Conservation (phyloP, 1,140 invertebrate species). For the Drosophila malerkotliana region DNA sequence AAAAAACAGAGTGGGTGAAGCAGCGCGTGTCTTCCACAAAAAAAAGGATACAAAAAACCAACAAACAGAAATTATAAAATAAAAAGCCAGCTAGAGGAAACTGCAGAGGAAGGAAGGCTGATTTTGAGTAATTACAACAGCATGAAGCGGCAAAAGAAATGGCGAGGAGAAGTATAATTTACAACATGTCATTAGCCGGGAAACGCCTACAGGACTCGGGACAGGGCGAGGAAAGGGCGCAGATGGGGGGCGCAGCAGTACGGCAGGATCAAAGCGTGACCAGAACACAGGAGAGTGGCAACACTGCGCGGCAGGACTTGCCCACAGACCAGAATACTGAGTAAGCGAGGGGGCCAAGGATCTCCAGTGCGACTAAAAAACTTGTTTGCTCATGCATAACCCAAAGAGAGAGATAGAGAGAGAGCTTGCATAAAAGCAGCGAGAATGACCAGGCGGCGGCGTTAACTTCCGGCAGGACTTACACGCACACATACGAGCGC, state of each 20-base stretch:
- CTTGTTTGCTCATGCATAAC: conserved; percentile 68
- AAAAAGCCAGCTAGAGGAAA: conserved; percentile 11
- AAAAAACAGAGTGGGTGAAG: too few relatives aligned
- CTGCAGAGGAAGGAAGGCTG: conserved; percentile 48
- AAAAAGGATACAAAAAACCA: conserved; percentile 15
- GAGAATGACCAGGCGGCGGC: conserved; percentile 76
- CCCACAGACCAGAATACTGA: not conserved
- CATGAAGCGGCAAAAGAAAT: conserved; percentile 25
- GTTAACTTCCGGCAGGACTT: conserved; percentile 79
- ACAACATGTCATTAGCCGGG: conserved; percentile 79
- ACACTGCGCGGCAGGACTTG: conserved; percentile 38
- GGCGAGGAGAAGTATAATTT: conserved; percentile 65
- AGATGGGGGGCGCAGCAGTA: conserved; percentile 14
- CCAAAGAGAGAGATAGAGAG: conserved; percentile 23
- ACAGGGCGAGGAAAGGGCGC: conserved; percentile 11
- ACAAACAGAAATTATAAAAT: conserved; percentile 26
- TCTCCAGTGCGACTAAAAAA: conserved; percentile 61
- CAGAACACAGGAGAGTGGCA: conserved; percentile 44
- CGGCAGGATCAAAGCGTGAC: conserved; percentile 80
- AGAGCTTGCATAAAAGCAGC: conserved; percentile 66
- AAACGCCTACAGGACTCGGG: conserved; percentile 55
- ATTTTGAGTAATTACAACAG: conserved; percentile 50
- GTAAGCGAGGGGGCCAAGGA: conserved; percentile 25
- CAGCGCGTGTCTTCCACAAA: not conserved
- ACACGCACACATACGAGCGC: conserved; percentile 29